phyloP scores from a whole-genome alignment of 2,888 invertebrate genomes.

The Trichogramma dendrolimi region DNA sequence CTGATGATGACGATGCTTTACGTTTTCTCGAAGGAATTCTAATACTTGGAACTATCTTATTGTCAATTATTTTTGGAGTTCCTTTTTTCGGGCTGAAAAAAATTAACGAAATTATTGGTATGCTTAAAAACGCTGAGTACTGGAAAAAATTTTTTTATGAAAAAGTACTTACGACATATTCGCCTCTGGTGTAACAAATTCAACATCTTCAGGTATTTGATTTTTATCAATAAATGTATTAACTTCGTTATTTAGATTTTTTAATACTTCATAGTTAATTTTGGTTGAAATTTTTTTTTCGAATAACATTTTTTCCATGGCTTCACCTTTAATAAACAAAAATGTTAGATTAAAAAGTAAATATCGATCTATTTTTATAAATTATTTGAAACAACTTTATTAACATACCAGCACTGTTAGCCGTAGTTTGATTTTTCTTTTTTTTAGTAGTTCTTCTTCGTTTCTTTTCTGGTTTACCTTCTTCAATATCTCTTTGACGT shows the following conservation, averaged over 20 bases:
- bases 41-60: slow-evolving; percentile 14
- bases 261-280: slow-evolving; percentile 95
- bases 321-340: slow-evolving; percentile 66
- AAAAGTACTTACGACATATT: slow-evolving; percentile 7
- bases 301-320: slow-evolving; percentile 92
- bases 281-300: slow-evolving; percentile 95
- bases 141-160: slow-evolving; percentile 12
- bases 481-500: slow-evolving; percentile 74
- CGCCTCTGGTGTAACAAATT: slow-evolving; percentile 22
- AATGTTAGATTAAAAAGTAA: slow-evolving; percentile 3
- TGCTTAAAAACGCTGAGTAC: not conserved
- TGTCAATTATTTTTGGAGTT: slow-evolving; percentile 11
- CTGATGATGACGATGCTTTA: slow-evolving; percentile 15
- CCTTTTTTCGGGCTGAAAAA: slow-evolving; percentile 11
- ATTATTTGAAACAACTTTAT: slow-evolving; percentile 7
- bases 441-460: slow-evolving; percentile 66
- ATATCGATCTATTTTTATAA: slow-evolving; percentile 1
- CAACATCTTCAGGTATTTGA: slow-evolving; percentile 22
- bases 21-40: slow-evolving; percentile 22
- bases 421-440: slow-evolving; percentile 62
- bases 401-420: slow-evolving; percentile 54
- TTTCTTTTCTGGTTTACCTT: slow-evolving; percentile 80
- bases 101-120: too few species aligned
- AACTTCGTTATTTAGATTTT: slow-evolving; percentile 62
- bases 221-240: slow-evolving; percentile 25